Percentiles rank a stretch among this genome's conserved stretches.
Conservation (phyloP, 2,888 invertebrate species). For the Brachyopa scutellaris region DNA sequence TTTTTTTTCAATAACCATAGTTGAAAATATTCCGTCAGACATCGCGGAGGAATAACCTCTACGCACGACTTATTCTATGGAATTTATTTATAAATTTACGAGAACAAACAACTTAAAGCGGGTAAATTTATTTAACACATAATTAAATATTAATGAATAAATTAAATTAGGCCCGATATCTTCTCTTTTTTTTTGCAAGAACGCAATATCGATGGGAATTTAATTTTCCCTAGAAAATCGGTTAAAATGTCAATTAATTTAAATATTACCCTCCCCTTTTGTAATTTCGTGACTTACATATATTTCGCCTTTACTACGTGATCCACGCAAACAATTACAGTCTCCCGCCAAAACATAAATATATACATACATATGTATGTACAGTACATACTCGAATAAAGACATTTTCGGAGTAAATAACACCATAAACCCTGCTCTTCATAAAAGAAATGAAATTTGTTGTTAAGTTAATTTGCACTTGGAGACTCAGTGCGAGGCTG, state of each 20-base stretch:
- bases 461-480: constrained; percentile 20
- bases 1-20: no score
- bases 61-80: no score
- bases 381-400: not conserved
- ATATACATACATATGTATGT: no score
- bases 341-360: not conserved
- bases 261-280: not conserved
- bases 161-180: not conserved
- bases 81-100: no score
- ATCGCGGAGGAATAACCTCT: no score
- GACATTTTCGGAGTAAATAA: constrained; percentile 9
- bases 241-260: not conserved
- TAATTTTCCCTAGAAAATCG: not conserved
- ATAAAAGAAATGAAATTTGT: not conserved
- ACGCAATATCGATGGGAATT: no score
- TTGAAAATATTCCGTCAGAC: no score
- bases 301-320: not conserved
- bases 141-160: not conserved
- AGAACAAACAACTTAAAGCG: no score
- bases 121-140: not conserved
- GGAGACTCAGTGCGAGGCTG: constrained; percentile 3
- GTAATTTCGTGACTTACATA: constrained; percentile 3
- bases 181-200: no score
- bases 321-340: not conserved
- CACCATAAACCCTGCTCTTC: not conserved